Evolutionary conservation across 2,797 vertebrate genomes (phyloP), one percentile per base, ranked within the genome.

Genomic region (Myotis findleyi): DNA sequence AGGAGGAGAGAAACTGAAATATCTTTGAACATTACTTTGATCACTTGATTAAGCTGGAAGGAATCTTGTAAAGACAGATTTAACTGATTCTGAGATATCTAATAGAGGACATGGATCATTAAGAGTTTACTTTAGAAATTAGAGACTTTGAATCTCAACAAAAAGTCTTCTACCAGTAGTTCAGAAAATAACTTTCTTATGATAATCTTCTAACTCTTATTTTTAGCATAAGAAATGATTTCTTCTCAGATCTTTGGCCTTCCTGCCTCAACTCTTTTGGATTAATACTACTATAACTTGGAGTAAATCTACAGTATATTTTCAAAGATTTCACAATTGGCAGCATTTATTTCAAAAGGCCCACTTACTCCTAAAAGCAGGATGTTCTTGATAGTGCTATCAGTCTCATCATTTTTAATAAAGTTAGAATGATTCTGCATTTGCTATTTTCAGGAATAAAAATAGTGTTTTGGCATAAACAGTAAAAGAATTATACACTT

Each of bases 171-270:
- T 87, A 7, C 6, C 6, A 44, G 30, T 57, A 82, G n/a, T 33
- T 89, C 62, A 66, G 16, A 87, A 86, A 87, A 41, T 14, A 69
- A 81, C 20, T 33, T 51, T 79, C 30, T 87, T 87, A 38, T 13
- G 18, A 10, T 55, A 53, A 53, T 53, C 25, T 76, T 53, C 25
- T 76, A 86, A 44, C 44, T 53, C 4, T 27, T 23, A 55, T 83
- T 83, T 89, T 87, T 76, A 41, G 36, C 14, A 3, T 75, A 84
- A 94, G 41, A 87, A 90, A 81, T 55, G 16, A 83, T 21, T 93
- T 27, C 18, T 73, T 88, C 79, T 85, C 10, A 38, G 25, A 72
- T 71, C 11, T 79, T 64, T 66, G 18, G 73, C 14, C 8, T 84
- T 80, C 13, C 53, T 41, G 36, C 6, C 18, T 93, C 23, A 69